phyloP scores from a whole-genome alignment of 2,113 vertebrate genomes.

The Bostrychus sinensis region DNA sequence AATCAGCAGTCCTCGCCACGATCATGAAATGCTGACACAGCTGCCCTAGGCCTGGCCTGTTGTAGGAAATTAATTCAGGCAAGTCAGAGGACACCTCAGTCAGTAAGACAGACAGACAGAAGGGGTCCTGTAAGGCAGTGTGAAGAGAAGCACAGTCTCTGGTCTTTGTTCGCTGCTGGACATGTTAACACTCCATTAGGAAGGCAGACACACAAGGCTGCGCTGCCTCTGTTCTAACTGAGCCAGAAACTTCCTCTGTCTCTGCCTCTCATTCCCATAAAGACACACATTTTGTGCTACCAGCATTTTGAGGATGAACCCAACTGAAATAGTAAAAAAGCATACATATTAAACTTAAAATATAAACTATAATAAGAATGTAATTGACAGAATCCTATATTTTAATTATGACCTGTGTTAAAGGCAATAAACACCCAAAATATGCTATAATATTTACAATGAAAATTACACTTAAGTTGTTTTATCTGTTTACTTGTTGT shows the following conservation, averaged over 20 bases:
- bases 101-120: slow-evolving; percentile 68
- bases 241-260: slow-evolving; percentile 55
- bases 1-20: slow-evolving; percentile 62
- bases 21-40: slow-evolving; percentile 75
- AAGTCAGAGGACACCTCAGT: slow-evolving; percentile 75
- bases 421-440: no score
- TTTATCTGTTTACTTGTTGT: no score
- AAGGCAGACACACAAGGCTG: slow-evolving; percentile 59
- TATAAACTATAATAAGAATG: no score
- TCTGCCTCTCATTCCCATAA: slow-evolving; percentile 6
- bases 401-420: no score
- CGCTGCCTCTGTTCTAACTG: slow-evolving; percentile 66
- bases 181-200: slow-evolving; percentile 76
- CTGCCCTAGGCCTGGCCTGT: slow-evolving; percentile 76
- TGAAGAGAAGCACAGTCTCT: slow-evolving; percentile 47
- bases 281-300: neutral
- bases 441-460: no score
- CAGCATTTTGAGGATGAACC: neutral
- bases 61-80: slow-evolving; percentile 77
- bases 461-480: no score
- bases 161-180: slow-evolving; percentile 76
- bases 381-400: no score
- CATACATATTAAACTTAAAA: neutral
- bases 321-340: neutral
- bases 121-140: slow-evolving; percentile 57